phyloP scores from a whole-genome alignment of 1,140 invertebrate species.

The Plutomurus gul region DNA sequence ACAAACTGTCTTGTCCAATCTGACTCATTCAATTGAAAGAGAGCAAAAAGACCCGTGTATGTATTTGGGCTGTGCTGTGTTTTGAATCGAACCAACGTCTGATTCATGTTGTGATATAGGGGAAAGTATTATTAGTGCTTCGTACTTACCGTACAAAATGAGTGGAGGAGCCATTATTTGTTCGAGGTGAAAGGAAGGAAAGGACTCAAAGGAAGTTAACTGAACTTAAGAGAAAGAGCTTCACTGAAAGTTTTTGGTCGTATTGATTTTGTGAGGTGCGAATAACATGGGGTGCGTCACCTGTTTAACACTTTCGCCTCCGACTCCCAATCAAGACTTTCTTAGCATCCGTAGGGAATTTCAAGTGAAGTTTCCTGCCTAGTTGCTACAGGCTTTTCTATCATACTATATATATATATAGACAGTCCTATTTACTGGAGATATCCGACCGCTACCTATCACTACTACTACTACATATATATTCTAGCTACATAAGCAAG shows the following conservation, averaged over 20 bases:
- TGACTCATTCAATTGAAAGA: background rate
- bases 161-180: background rate
- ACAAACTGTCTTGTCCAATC: background rate
- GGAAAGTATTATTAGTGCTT: background rate
- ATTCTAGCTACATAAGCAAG: no score
- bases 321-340: constrained; percentile 52
- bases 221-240: constrained; percentile 2
- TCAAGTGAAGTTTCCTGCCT: constrained; percentile 38
- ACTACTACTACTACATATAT: no score
- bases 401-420: no score
- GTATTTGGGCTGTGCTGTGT: background rate
- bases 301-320: constrained; percentile 53
- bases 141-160: background rate
- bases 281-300: constrained; percentile 52
- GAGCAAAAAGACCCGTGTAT: background rate
- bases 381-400: background rate
- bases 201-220: constrained; percentile 1
- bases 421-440: no score
- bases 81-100: background rate
- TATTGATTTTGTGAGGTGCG: constrained; percentile 52
- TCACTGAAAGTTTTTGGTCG: constrained; percentile 24
- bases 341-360: constrained; percentile 49
- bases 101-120: background rate
- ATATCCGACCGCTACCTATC: no score
- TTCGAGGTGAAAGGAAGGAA: background rate